Evolutionary conservation across 1,140 invertebrate genomes (phyloP).

Genomic region (Zaprionus tsacasi): DNA sequence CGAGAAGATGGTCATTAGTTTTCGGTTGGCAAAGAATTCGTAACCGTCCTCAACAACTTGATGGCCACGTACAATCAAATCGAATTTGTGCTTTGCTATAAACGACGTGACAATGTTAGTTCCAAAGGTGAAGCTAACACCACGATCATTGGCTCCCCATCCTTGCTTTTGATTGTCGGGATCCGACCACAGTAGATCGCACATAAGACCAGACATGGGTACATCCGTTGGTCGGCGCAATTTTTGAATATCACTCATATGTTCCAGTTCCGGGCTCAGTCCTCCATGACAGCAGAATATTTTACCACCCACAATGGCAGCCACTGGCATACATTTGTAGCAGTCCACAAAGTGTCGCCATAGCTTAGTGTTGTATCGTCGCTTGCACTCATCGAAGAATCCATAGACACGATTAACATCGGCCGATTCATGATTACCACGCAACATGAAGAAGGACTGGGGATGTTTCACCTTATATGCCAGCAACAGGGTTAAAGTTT

Average conservation of each 20-base stretch:
- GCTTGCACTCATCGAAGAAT: constrained; percentile 41
- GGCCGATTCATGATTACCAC: constrained; percentile 36
- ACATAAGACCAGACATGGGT: constrained; percentile 14
- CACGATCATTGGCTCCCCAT: constrained; percentile 27
- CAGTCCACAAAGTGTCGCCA: constrained; percentile 39
- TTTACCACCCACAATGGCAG: constrained; percentile 28
- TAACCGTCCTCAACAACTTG: constrained; percentile 41
- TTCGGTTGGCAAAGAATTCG: constrained; percentile 31
- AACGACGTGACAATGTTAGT: constrained; percentile 8
- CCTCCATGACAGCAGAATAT: constrained; percentile 42
- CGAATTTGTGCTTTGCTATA: background rate
- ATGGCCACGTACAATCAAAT: constrained; percentile 35
- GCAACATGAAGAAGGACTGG: constrained; percentile 18
- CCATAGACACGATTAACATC: constrained; percentile 33
- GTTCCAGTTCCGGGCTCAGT: constrained; percentile 15
- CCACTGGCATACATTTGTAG: constrained; percentile 39
- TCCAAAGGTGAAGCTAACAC: constrained; percentile 23
- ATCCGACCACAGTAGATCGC: constrained; percentile 39
- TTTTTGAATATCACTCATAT: constrained; percentile 7
- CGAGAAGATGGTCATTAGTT: constrained; percentile 33
- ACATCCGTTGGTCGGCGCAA: constrained; percentile 29
- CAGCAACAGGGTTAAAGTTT: constrained; percentile 28
- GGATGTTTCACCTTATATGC: constrained; percentile 38
- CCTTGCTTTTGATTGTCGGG: constrained; percentile 9
- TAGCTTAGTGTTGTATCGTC: constrained; percentile 30